Conservation (phyloP, 2,888 invertebrate species). For the Sarcophaga rosellei region DNA sequence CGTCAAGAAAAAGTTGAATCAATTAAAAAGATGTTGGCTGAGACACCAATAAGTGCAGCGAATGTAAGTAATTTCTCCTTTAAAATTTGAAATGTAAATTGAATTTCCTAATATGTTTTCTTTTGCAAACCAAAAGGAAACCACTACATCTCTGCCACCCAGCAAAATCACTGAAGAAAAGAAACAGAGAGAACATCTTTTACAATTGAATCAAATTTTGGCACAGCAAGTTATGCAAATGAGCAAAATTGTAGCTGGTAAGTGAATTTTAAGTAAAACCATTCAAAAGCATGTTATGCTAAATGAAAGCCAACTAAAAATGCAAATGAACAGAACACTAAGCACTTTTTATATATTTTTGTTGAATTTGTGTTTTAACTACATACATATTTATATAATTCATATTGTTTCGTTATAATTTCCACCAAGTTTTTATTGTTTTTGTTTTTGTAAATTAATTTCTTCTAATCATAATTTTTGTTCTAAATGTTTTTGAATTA, state of each 20-base stretch:
- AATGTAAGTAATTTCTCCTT: conserved; percentile 76
- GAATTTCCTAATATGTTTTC: too few relatives aligned
- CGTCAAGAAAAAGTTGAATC: conserved; percentile 94
- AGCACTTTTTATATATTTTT: conserved; percentile 65
- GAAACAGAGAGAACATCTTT: conserved; percentile 92
- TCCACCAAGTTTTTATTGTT: conserved; percentile 67
- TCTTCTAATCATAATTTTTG: conserved; percentile 19
- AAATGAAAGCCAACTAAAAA: conserved; percentile 38
- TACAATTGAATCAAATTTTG: conserved; percentile 94
- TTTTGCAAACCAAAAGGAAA: conserved; percentile 69
- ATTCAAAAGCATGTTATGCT: conserved; percentile 58
- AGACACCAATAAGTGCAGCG: conserved; percentile 82
- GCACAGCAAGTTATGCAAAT: conserved; percentile 97
- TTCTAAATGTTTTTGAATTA: conserved; percentile 45
- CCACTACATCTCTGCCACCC: conserved; percentile 82
- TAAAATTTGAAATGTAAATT: too few relatives aligned
- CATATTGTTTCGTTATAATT: conserved; percentile 41
- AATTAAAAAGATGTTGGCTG: conserved; percentile 94
- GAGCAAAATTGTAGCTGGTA: conserved; percentile 97
- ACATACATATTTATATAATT: conserved; percentile 14
- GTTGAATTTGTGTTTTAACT: conserved; percentile 58
- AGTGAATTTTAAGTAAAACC: conserved; percentile 76
- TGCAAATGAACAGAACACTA: conserved; percentile 50
- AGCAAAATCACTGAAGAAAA: conserved; percentile 92
- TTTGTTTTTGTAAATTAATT: conserved; percentile 62